Evolutionary conservation across 1,140 invertebrate genomes (phyloP).

Genomic region (Eulimnadia texana): DNA sequence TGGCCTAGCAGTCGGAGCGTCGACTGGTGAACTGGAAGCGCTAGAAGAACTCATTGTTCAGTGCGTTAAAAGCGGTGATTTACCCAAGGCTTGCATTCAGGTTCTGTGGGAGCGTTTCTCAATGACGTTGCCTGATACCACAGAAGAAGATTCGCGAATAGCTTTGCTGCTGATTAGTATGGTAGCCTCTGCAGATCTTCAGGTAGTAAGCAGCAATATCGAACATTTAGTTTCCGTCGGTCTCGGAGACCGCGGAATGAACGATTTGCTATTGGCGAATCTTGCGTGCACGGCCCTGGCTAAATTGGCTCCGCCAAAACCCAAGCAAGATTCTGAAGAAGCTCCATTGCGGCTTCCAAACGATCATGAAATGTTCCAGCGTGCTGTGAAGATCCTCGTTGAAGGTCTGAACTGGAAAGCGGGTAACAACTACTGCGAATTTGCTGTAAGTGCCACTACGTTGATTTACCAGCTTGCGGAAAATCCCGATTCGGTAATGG

Average conservation of each 20-base stretch:
- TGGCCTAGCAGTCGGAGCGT: constrained; percentile 39
- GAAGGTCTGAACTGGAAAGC: constrained; percentile 31
- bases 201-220: constrained; percentile 41
- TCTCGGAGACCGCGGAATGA: constrained; percentile 33
- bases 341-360: constrained; percentile 18
- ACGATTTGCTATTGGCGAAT: constrained; percentile 38
- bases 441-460: constrained; percentile 41
- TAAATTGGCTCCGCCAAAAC: constrained; percentile 30
- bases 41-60: constrained; percentile 49
- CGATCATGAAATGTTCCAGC: constrained; percentile 39
- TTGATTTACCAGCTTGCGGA: constrained; percentile 41
- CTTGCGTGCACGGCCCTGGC: constrained; percentile 42
- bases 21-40: constrained; percentile 47
- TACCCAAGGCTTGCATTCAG: constrained; percentile 34
- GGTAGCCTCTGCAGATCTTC: constrained; percentile 33
- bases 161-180: constrained; percentile 59
- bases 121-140: constrained; percentile 52
- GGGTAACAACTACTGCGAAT: constrained; percentile 37
- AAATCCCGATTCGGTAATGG: constrained; percentile 34
- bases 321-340: constrained; percentile 20
- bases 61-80: constrained; percentile 45
- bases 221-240: constrained; percentile 40
- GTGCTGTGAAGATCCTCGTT: constrained; percentile 32
- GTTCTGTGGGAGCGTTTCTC: constrained; percentile 63
- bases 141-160: constrained; percentile 45